Base-by-base conservation (phyloP, 92 coral and sea anemone genomes). In the Phenganax stokvisi region DNA sequence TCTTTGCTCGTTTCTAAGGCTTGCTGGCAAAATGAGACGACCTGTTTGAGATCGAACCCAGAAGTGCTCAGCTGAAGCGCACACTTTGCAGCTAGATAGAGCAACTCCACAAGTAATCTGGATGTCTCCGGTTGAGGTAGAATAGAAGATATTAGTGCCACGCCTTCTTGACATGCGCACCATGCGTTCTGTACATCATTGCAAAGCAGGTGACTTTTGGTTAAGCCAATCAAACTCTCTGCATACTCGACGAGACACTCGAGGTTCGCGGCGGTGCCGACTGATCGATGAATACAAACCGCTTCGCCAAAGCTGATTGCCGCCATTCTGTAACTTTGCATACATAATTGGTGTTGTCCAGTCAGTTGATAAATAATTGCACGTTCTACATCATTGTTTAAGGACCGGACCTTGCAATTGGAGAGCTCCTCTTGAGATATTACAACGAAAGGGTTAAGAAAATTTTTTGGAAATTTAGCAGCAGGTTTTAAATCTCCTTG, bases 201-300 rank as follows among this genome's bases (percentile, higher is more conserved):
- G 56, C 80, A 76, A 17, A 57, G 68, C 68, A 76, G 27, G 63
- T 57, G 44, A 25, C 80, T 76, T 16, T 57, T 76, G 57, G 59
- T 59, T 59, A 76, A 76, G 15, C 80, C 80, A 76, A 76, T 76
- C 37, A 76, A 76, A 7, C 27, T 57, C 31, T 57, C 80, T 31
- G 56, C 27, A 63, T 59, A 76, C n/a, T 76, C 80, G 13, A 57
- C 12, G 54, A 25, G n/a, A 76, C 29, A 53, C 7, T 12, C 12
- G 25, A n/a, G 27, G 2, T 76, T 55, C 47, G 13, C 44, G 15
- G 68, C 59, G 0, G 9, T 31, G 47, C 68, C 30, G 68, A 9
- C 6, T 12, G 75, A 70, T 25, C 51, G 4, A 27, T 74, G 29
- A 74, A 53, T 0, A 25, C 31, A 9, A 30, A 57, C 54, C 63